Evolutionary conservation across 2,113 vertebrate species (phyloP), one percentile per base, ranked within the genome.

Genomic region (Peucedramus taeniatus): DNA sequence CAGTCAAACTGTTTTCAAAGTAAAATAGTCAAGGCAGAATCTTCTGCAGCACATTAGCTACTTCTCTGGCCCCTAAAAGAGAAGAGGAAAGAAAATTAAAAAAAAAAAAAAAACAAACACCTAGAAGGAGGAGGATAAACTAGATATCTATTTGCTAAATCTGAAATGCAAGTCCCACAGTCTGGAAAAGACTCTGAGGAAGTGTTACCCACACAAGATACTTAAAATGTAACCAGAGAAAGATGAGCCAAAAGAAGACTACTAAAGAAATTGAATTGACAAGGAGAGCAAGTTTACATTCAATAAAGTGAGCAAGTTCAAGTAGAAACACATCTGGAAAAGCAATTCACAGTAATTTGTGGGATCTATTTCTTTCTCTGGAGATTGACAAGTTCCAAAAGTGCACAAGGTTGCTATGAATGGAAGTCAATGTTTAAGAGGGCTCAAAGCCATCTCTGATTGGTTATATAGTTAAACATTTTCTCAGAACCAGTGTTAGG

Each of bases 101-200:
- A 53, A 63, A 10, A 17, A 18, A 23, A 26, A n/a, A 26, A 19
- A 28, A n/a, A n/a, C n/a, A n/a, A n/a, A n/a, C n/a, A n/a, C 42
- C 42, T 3, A 8, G 5, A 12, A 61, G 8, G 3, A 18, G 1
- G 2, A 1, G 2, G 2, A 14, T 77, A 74, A 77, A 84, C 27
- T 24, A 87, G 54, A 65, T 40, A 74, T 57, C 31, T 22, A 53
- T 8, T 79, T 79, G 42, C 50, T 88, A 82, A 82, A 82, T 82
- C 37, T 75, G 56, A 85, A 74, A 63, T 49, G 44, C 12, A 81
- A 74, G 40, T 24, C 20, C n/a, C 18, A 44, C 3, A 42, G 30
- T 44, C 53, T 80, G 30, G 27, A 81, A 71, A 61, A 83, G 40
- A 50, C 15, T 61, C 28, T 53, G 47, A 45, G 64, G 42, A 81